phyloP scores from a whole-genome alignment of 2,113 vertebrate species.

The Rhynchopsitta pachyrhyncha region DNA sequence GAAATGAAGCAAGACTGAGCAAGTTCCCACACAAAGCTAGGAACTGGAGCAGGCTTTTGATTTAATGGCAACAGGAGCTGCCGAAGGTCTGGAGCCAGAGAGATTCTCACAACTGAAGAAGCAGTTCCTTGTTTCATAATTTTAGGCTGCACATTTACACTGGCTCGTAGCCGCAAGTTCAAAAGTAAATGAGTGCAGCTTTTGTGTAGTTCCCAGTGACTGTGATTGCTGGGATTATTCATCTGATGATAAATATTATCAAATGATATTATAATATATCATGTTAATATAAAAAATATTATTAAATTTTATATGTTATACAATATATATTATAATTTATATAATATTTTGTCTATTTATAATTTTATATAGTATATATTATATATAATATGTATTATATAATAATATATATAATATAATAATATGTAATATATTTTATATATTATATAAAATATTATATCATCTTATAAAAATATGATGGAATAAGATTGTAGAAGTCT shows the following conservation, averaged over 20 bases:
- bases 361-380: too few species aligned
- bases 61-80: not conserved
- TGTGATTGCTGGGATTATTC: not conserved
- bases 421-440: too few species aligned
- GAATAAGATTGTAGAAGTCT: not conserved
- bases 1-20: not conserved
- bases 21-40: not conserved
- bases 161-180: not conserved
- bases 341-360: not conserved
- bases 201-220: not conserved
- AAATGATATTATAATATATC: not conserved
- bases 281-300: not conserved
- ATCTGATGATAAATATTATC: not conserved
- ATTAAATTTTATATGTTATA: too few species aligned
- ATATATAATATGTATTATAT: too few species aligned
- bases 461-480: not conserved
- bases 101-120: not conserved
- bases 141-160: not conserved
- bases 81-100: not conserved
- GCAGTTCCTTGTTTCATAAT: constrained; percentile 22
- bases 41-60: not conserved
- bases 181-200: constrained; percentile 11
- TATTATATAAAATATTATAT: too few species aligned
- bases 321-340: too few species aligned
- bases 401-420: too few species aligned